Conservation (phyloP, 2,888 invertebrate genomes). For the Serrognathus titanus region DNA sequence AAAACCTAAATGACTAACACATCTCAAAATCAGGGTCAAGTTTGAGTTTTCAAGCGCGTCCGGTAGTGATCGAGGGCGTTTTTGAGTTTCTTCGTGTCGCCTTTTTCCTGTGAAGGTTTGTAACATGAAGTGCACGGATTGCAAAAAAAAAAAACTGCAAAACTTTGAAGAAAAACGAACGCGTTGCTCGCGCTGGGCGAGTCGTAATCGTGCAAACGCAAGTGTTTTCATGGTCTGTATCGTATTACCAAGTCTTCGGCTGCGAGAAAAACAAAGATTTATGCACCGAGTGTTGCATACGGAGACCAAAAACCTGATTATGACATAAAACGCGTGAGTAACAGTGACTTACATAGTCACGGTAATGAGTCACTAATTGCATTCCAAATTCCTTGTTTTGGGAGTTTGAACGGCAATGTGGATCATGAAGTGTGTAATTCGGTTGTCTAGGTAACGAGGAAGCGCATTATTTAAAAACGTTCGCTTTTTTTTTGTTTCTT, state of each 20-base stretch:
- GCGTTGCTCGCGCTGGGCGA: not conserved
- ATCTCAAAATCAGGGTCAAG: too few relatives aligned
- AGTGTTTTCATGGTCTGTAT: conserved; percentile 16
- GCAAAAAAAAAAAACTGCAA: too few relatives aligned
- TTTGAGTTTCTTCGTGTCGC: too few relatives aligned
- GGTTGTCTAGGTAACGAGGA: conserved; percentile 1
- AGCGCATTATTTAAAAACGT: too few relatives aligned
- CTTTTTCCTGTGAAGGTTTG: too few relatives aligned
- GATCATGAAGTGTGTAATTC: not conserved
- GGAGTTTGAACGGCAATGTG: too few relatives aligned
- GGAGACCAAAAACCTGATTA: not conserved
- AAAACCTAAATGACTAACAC: too few relatives aligned
- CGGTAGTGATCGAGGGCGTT: too few relatives aligned
- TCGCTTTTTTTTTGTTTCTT: not conserved
- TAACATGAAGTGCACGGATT: too few relatives aligned
- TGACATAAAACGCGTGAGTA: not conserved
- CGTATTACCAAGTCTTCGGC: conserved; percentile 32
- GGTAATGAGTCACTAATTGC: conserved; percentile 1
- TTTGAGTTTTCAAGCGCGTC: too few relatives aligned
- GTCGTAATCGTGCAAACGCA: conserved; percentile 11
- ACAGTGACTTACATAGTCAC: not conserved
- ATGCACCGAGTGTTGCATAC: not conserved
- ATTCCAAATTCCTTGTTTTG: not conserved
- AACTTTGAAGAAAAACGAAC: too few relatives aligned
- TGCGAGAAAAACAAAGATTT: conserved; percentile 10